A percentile compares a stretch with the other conserved stretches of the same genome.
Conservation (phyloP, 1,140 invertebrate genomes). For the Globodera rostochiensis region DNA sequence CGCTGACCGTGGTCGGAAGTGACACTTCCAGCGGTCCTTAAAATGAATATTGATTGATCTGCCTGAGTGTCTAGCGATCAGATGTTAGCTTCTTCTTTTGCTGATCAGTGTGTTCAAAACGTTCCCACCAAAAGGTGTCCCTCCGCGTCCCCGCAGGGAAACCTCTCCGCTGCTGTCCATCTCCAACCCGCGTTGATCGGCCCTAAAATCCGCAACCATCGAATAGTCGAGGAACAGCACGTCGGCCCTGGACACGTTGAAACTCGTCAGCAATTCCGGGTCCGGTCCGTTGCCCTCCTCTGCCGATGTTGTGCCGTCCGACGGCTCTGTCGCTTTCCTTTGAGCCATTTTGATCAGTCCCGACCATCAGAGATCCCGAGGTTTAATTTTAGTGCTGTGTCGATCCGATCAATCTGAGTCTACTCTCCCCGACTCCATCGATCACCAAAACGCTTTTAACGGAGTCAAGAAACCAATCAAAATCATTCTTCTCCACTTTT, state of each 20-base stretch:
- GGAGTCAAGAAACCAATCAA: background rate
- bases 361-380: background rate
- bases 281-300: constrained; percentile 1
- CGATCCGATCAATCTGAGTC: too few species aligned
- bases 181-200: constrained; percentile 53
- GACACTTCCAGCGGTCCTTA: constrained; percentile 43
- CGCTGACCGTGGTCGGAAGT: constrained; percentile 47
- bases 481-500: background rate
- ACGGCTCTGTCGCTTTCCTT: background rate
- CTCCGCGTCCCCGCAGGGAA: constrained; percentile 44
- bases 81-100: background rate
- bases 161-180: constrained; percentile 59
- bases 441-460: too few species aligned
- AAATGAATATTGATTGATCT: background rate
- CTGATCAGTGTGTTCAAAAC: background rate
- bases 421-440: too few species aligned
- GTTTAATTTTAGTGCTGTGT: too few species aligned
- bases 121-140: constrained; percentile 53
- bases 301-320: background rate
- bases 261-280: constrained; percentile 26
- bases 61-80: background rate
- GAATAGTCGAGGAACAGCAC: constrained; percentile 59
- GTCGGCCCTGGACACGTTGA: constrained; percentile 55
- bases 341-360: background rate
- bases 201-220: constrained; percentile 44